A percentile compares a stretch with the other conserved stretches of the same genome.
phyloP scores from a whole-genome alignment of 2,113 vertebrate genomes.

The Malurus melanocephalus region DNA sequence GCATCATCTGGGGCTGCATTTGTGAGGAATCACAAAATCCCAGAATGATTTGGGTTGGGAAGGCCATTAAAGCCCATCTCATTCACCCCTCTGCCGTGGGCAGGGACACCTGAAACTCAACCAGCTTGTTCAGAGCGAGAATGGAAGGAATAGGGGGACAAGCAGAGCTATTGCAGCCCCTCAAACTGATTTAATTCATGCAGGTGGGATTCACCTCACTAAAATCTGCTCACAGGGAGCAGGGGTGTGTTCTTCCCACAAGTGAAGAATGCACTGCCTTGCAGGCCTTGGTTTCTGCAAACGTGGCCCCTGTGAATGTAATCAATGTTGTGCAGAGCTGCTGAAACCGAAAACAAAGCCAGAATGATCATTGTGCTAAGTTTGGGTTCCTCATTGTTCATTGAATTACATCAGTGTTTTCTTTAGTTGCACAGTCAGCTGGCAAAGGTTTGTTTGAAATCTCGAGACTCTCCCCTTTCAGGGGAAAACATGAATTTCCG shows the following conservation, averaged over 20 bases:
- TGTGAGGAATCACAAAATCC: background rate
- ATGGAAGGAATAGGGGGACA: background rate
- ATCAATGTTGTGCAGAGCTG: slow-evolving; percentile 45
- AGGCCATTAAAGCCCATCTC: background rate
- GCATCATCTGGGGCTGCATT: background rate
- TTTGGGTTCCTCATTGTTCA: slow-evolving; percentile 55
- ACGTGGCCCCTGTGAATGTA: slow-evolving; percentile 29
- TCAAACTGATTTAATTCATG: rapidly evolving
- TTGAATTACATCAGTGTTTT: slow-evolving; percentile 55
- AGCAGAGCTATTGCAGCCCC: background rate
- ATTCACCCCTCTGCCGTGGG: background rate
- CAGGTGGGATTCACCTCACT: background rate
- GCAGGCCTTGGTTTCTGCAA: slow-evolving; percentile 18
- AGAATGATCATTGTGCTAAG: slow-evolving; percentile 54
- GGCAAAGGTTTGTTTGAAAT: slow-evolving; percentile 43
- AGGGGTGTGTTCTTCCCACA: background rate
- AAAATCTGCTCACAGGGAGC: rapidly evolving
- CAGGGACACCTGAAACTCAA: background rate
- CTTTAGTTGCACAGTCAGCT: slow-evolving; percentile 62
- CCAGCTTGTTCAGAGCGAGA: background rate
- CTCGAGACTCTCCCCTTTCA: slow-evolving; percentile 36
- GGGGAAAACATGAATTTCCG: slow-evolving; percentile 30
- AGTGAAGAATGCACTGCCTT: background rate
- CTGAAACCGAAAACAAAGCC: slow-evolving; percentile 46
- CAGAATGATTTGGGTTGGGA: background rate